Evolutionary conservation across 2,113 vertebrate species (phyloP).

Genomic region (Tonatia bakeri): DNA sequence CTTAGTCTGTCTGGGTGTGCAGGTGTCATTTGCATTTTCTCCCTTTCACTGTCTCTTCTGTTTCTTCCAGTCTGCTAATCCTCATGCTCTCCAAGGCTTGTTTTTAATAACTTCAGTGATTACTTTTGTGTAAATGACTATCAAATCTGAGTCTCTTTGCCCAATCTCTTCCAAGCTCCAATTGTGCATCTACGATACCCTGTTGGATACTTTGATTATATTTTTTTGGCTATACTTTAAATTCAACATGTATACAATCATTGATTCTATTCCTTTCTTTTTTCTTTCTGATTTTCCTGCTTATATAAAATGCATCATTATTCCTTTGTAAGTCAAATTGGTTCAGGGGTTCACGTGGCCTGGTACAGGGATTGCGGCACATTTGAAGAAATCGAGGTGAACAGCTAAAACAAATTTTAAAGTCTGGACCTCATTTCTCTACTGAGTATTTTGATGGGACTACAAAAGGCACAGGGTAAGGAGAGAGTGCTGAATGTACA

Average conservation of each 20-base stretch:
- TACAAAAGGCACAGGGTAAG: neutral
- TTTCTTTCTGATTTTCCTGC: neutral
- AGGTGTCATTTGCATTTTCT: neutral
- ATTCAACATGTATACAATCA: neutral
- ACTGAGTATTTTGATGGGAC: neutral
- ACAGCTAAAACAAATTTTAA: neutral
- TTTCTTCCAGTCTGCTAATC: neutral
- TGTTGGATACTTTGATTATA: neutral
- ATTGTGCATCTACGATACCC: neutral
- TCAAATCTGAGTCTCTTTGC: neutral
- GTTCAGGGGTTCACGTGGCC: neutral
- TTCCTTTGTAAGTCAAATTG: neutral
- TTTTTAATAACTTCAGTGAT: neutral
- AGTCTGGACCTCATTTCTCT: neutral
- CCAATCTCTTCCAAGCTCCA: neutral
- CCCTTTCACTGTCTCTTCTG: neutral
- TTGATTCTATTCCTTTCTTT: neutral
- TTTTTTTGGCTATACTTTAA: neutral
- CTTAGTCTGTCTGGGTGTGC: neutral
- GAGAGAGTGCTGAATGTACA: neutral
- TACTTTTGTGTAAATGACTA: neutral
- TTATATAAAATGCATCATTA: neutral
- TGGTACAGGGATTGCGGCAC: neutral
- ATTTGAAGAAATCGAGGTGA: neutral
- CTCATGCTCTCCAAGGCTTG: neutral